Evolutionary conservation across 2,113 vertebrate genomes (phyloP).

Genomic region (Embiotoca jacksoni): DNA sequence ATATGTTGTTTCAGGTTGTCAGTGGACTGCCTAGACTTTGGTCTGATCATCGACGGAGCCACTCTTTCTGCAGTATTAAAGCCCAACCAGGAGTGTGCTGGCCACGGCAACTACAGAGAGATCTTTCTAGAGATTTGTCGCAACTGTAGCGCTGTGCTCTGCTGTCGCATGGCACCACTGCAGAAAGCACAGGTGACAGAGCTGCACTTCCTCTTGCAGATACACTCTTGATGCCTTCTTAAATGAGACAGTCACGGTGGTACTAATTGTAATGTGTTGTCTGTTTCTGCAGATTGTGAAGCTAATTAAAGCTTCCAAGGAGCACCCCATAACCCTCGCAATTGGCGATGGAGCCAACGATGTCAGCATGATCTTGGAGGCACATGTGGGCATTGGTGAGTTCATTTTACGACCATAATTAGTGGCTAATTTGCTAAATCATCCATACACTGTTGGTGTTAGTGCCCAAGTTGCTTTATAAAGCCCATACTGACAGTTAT

Average conservation of each 20-base stretch:
- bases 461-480: too few species aligned
- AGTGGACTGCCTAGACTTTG: slow-evolving; percentile 92
- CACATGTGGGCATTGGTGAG: slow-evolving; percentile 98
- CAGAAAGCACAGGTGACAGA: slow-evolving; percentile 95
- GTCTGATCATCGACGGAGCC: slow-evolving; percentile 96
- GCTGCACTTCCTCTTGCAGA: not conserved
- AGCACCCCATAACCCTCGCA: slow-evolving; percentile 96
- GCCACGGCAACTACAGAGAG: slow-evolving; percentile 91
- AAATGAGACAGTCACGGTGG: not conserved
- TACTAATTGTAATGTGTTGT: not conserved
- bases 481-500: not conserved
- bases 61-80: slow-evolving; percentile 94
- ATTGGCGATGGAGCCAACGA: slow-evolving; percentile 97
- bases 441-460: not conserved
- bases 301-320: slow-evolving; percentile 95
- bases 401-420: slow-evolving; percentile 10
- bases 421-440: not conserved
- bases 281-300: slow-evolving; percentile 91
- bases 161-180: slow-evolving; percentile 97
- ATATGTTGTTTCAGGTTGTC: slow-evolving; percentile 87
- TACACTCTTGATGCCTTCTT: not conserved
- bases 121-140: slow-evolving; percentile 96
- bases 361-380: slow-evolving; percentile 99
- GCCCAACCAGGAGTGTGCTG: slow-evolving; percentile 85
- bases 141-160: slow-evolving; percentile 96